Base-by-base conservation (phyloP, 1,140 invertebrate genomes). In the Melipona quadrifasciata region DNA sequence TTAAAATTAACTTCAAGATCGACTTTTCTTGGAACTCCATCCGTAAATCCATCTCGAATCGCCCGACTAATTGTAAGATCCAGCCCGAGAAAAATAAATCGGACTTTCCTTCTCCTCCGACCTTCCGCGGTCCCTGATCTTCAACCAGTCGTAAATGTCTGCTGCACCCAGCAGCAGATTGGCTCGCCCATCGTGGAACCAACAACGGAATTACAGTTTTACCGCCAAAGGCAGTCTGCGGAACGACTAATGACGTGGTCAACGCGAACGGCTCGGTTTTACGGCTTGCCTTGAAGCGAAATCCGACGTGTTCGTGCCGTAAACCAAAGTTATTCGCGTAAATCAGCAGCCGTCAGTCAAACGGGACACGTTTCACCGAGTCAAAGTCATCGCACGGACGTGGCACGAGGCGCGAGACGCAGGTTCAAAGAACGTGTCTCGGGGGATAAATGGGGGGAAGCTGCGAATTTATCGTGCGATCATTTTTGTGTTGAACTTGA, bases 321-420 rank as follows among this genome's bases (percentile, higher is more conserved):
- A 84, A 84, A 72, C 27, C 67, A 55, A 58, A 61, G 55, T 64
- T 64, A 71, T 72, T 71, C 74, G 39, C 82, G 74, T 79, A 84
- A 84, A 84, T 84, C 82, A 84, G n/a, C 55, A 67, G 14, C 8
- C 2, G 31, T 53, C 27, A 21, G 79, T 61, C 34, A 24, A 27
- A 31, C 68, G 68, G 10, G 53, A 19, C 24, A 14, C 24, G 67
- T 68, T 68, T 34, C 34, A 47, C 17, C 12, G 24, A 71, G 68
- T 71, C 19, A 72, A 87, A 84, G 55, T 55, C 14, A 51, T 71
- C 68, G 68, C 1, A 24, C 5, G 39, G 47, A 0, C 34, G 39
- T n/a, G 65, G 83, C 80, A 87, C 65, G 85, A 87, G 55, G 53
- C 24, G n/a, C 4, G 34, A 39, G 34, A 21, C 6, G 65, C 65